Base-by-base conservation (phyloP, 2,113 vertebrate genomes). In the Notiomystis cincta region DNA sequence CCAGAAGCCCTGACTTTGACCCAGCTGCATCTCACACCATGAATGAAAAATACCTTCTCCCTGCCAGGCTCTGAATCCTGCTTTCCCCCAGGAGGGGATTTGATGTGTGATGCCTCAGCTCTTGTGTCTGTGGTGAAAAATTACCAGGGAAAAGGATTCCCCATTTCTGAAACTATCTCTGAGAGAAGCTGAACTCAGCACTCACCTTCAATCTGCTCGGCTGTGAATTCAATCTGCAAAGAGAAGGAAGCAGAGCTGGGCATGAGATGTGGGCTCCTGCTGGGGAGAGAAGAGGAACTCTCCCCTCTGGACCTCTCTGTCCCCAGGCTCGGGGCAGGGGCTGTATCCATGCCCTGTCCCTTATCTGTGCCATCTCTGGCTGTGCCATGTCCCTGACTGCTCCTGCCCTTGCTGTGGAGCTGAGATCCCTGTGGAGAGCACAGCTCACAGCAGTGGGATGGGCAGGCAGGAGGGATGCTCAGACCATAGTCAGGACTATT, bases 141-240 rank as follows among this genome's bases (percentile, higher is more conserved):
- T n/a, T 17, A 13, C 42, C 58, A 28, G 56, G 54, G 40, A 60
- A 54, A 56, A 45, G 45, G 24, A 28, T 12, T 54, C 15, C 48
- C 14, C 15, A 0, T 70, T 88, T 77, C 66, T 51, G 47, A 50
- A 4, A 38, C 38, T 44, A 7, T 8, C n/a, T 33, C 60, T 53
- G 61, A 85, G 66, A 65, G 42, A 37, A 66, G 38, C n/a, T 9
- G 37, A 35, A 20, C 30, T 42, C 57, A 19, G 70, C 47, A 5
- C 96, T 97, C 96, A 98, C 98, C 98, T 95, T 99, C 99, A 8
- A 99, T 99, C 98, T 99, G 99, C 83, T 99, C 98, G 1, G 97
- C 16, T 0, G 71, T 94, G 97, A 97, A 99, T 91, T 99, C 98
- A 37, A 99, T 95, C 62, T 98, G 94, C 67, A n/a, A 84, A 76